Base-by-base conservation (phyloP, 2,888 invertebrate genomes). In the Romanomermis culicivorax region DNA sequence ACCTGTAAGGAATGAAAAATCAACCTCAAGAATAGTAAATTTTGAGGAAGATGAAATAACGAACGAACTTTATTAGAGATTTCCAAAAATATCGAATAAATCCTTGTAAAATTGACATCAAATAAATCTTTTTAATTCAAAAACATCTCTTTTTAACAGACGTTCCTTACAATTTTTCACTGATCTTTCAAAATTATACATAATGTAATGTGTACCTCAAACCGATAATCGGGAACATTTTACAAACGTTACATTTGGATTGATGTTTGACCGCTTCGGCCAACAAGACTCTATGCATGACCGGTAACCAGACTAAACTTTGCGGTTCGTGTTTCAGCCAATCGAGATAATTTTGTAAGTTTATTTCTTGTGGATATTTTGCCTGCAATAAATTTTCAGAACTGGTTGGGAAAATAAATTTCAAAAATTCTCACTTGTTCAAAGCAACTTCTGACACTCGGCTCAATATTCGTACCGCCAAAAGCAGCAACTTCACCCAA, bases 381-480 rank as follows among this genome's bases (percentile, higher is more conserved):
- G n/a, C n/a, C n/a, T n/a, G n/a, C n/a, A n/a, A n/a, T n/a, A n/a
- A n/a, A n/a, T n/a, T n/a, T n/a, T n/a, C n/a, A n/a, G n/a, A n/a
- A n/a, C n/a, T n/a, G n/a, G n/a, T n/a, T n/a, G n/a, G n/a, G n/a
- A n/a, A n/a, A n/a, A n/a, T n/a, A n/a, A n/a, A n/a, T 17, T 36
- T 36, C 36, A 11, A 36, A 11, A 36, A 36, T 7, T 11, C 4
- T 7, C 4, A 26, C 27, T 23, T 52, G 36, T 42, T 42, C 85
- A 71, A 99, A 84, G 74, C 97, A 97, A 67, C 91, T 91, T 54
- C 91, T 77, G 49, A 99, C 95, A 51, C 91, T 91, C 0, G 97
- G 95, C 71, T 95, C 95, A 63, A 97, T 91, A 72, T 97, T 97
- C 54, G 89, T 89, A 26, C 95, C 97, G n/a, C 97, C 97, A 70